phyloP scores from a whole-genome alignment of 2,113 vertebrate species.

The Ptilorrhoa leucosticta region DNA sequence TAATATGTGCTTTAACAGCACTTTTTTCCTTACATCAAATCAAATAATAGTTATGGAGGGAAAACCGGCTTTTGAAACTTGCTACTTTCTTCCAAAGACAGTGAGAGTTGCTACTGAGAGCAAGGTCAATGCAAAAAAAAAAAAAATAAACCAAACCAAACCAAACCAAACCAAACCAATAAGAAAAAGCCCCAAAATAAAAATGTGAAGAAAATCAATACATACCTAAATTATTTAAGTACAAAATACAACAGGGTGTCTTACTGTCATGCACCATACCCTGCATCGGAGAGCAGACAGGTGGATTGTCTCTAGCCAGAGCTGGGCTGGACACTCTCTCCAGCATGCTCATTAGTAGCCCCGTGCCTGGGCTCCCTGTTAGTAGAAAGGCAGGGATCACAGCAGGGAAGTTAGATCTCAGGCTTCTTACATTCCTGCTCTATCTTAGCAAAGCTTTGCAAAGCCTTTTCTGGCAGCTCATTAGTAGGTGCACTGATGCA shows the following conservation, averaged over 20 bases:
- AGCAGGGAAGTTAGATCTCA: slow-evolving; percentile 96
- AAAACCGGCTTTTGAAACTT: not conserved
- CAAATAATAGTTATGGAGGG: not conserved
- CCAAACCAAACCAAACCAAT: not conserved
- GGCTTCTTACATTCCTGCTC: slow-evolving; percentile 94
- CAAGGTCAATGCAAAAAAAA: slow-evolving; percentile 58
- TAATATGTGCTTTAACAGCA: not conserved
- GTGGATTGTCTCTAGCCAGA: slow-evolving; percentile 81
- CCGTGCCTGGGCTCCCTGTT: slow-evolving; percentile 88
- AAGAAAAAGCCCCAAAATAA: not conserved
- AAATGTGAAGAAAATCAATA: slow-evolving; percentile 88
- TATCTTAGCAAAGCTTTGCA: slow-evolving; percentile 91
- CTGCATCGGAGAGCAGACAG: slow-evolving; percentile 87
- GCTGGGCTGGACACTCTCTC: slow-evolving; percentile 83
- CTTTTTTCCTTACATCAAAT: slow-evolving; percentile 18
- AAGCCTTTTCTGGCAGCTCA: slow-evolving; percentile 99
- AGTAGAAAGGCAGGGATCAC: slow-evolving; percentile 98
- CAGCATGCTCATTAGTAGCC: slow-evolving; percentile 97
- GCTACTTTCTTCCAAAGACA: slow-evolving; percentile 3
- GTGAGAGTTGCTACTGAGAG: slow-evolving; percentile 45
- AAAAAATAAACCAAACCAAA: not conserved
- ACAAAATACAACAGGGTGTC: slow-evolving; percentile 84
- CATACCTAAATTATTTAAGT: slow-evolving; percentile 95
- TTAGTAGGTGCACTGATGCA: slow-evolving; percentile 99
- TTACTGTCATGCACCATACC: slow-evolving; percentile 86